phyloP scores from a whole-genome alignment of 1,140 invertebrate species.

The Apis laboriosa region DNA sequence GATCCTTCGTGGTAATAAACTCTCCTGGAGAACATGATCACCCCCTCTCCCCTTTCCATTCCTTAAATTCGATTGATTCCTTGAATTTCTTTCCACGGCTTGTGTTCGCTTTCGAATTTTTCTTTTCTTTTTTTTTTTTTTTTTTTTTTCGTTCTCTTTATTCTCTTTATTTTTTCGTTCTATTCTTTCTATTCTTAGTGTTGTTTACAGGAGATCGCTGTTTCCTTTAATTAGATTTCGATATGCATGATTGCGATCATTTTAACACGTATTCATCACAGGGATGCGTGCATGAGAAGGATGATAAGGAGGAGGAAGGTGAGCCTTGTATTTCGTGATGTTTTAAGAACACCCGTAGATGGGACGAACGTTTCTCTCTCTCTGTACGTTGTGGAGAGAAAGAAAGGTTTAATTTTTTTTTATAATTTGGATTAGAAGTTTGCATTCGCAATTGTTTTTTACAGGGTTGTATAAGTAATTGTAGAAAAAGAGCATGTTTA shows the following conservation, averaged over 20 bases:
- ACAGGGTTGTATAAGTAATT: not conserved
- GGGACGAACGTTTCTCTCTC: not conserved
- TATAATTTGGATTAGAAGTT: not conserved
- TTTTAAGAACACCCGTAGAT: not conserved
- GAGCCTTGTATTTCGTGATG: not conserved
- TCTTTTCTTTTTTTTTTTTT: not conserved
- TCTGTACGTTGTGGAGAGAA: not conserved
- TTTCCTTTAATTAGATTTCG: not conserved
- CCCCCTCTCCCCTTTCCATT: not conserved
- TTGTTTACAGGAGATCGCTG: not conserved
- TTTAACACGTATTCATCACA: not conserved
- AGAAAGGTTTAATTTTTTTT: not conserved
- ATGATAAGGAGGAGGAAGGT: conserved; percentile 1
- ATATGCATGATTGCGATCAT: not conserved
- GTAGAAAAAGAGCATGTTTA: not conserved
- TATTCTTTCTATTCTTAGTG: not conserved
- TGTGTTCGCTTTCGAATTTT: not conserved
- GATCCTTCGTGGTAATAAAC: not conserved
- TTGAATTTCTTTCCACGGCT: not conserved
- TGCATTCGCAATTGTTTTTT: not conserved
- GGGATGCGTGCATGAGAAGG: not conserved
- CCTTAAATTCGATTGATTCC: not conserved
- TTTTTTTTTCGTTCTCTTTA: too few species aligned
- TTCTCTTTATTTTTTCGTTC: too few species aligned
- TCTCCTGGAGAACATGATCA: not conserved